Conservation (phyloP, 2,888 invertebrate genomes). For the Parnassius apollo region DNA sequence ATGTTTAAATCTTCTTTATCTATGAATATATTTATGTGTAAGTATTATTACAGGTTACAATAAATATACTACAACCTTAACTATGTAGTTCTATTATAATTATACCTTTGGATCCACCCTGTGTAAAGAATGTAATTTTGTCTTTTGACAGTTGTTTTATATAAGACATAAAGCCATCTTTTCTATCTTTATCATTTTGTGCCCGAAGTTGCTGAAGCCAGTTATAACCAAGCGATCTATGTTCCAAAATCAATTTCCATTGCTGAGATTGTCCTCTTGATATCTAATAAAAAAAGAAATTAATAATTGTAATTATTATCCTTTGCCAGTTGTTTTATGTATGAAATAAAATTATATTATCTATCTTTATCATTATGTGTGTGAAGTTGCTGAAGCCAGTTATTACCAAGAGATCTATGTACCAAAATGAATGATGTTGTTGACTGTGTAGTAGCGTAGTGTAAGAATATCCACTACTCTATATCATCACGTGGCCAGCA, state of each 20-base stretch:
- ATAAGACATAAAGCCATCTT: constrained; percentile 74
- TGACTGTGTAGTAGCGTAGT: too few species aligned
- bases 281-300: constrained; percentile 78
- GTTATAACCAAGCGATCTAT: constrained; percentile 86
- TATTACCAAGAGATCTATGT: constrained; percentile 86
- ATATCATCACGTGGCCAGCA: too few species aligned
- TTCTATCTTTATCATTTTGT: constrained; percentile 67
- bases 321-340: constrained; percentile 72
- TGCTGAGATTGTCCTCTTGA: constrained; percentile 87
- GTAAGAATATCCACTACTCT: too few species aligned
- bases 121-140: constrained; percentile 71
- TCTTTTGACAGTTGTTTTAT: constrained; percentile 75
- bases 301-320: constrained; percentile 62
- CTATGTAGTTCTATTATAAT: too few species aligned
- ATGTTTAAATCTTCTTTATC: too few species aligned
- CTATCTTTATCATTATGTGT: constrained; percentile 67
- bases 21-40: too few species aligned
- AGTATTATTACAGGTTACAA: too few species aligned
- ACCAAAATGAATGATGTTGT: constrained; percentile 83
- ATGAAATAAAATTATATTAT: constrained; percentile 72
- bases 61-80: too few species aligned
- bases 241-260: constrained; percentile 91
- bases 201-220: constrained; percentile 79
- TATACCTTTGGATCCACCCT: constrained; percentile 70
- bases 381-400: constrained; percentile 81